These are phyloP conservation scores for Pseudorhombus dupliciocellatus DNA, from an alignment of 2,113 vertebrate species.

Conservation along the genomic window DNA sequence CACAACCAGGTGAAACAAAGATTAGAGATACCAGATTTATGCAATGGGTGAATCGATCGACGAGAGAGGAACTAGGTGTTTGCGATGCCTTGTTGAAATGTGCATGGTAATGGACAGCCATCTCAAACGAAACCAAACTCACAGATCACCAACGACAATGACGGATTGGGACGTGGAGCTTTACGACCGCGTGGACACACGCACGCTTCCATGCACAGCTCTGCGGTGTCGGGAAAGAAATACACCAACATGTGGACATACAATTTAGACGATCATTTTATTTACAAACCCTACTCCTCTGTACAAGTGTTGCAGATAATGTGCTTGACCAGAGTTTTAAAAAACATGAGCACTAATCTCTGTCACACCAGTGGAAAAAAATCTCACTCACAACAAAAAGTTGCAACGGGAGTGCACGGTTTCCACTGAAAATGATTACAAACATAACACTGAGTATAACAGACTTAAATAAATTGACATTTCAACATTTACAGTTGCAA, in stretches of 20 bases:
- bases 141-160: constrained; percentile 39
- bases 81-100: constrained; percentile 57
- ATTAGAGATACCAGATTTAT: constrained; percentile 70
- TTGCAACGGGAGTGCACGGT: constrained; percentile 62
- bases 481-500: constrained; percentile 71
- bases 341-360: constrained; percentile 61
- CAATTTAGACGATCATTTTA: constrained; percentile 79
- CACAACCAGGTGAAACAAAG: constrained; percentile 3
- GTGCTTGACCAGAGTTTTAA: constrained; percentile 69
- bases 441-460: constrained; percentile 67
- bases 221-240: constrained; percentile 68
- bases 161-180: constrained; percentile 44
- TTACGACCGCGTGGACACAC: constrained; percentile 33
- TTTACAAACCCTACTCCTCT: constrained; percentile 79
- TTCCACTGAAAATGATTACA: constrained; percentile 69
- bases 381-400: constrained; percentile 59
- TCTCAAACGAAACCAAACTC: constrained; percentile 61
- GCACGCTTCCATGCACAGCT: constrained; percentile 52
- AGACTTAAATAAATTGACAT: constrained; percentile 70
- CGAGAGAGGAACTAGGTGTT: constrained; percentile 33
- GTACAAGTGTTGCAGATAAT: constrained; percentile 77
- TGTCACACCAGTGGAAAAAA: constrained; percentile 53
- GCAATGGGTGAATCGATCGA: constrained; percentile 59
- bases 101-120: constrained; percentile 74
- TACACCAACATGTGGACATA: constrained; percentile 73